Conservation (phyloP, 2,888 invertebrate species). For the Pterobdella sp. region DNA sequence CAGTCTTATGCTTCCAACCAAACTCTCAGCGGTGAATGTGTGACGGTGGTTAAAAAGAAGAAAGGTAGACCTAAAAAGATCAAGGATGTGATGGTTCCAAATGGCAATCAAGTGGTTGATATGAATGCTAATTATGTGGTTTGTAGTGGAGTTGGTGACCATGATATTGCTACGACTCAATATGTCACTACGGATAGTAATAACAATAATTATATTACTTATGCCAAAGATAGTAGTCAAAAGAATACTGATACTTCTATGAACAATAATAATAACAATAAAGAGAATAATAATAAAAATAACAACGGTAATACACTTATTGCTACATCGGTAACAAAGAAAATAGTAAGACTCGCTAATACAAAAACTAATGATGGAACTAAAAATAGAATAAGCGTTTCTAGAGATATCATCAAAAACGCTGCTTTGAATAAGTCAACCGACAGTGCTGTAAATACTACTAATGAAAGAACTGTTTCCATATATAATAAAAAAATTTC, state of each 20-base stretch:
- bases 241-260: background rate
- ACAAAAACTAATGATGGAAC: background rate
- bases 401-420: too few species aligned
- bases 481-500: too few species aligned
- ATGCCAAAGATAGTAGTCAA: background rate
- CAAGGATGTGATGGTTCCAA: background rate
- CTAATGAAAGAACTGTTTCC: too few species aligned
- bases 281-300: background rate
- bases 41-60: background rate
- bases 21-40: background rate
- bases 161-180: background rate
- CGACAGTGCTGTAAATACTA: too few species aligned
- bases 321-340: too few species aligned
- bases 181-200: background rate
- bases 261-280: background rate
- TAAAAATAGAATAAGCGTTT: background rate
- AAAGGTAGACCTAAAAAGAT: background rate
- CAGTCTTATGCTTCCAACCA: too few species aligned
- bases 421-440: too few species aligned
- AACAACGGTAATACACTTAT: background rate
- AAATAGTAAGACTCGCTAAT: too few species aligned
- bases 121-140: background rate
- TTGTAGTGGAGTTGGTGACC: background rate
- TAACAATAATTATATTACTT: background rate
- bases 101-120: background rate